phyloP scores from a whole-genome alignment of 2,797 vertebrate genomes.

The Mus spretus region DNA sequence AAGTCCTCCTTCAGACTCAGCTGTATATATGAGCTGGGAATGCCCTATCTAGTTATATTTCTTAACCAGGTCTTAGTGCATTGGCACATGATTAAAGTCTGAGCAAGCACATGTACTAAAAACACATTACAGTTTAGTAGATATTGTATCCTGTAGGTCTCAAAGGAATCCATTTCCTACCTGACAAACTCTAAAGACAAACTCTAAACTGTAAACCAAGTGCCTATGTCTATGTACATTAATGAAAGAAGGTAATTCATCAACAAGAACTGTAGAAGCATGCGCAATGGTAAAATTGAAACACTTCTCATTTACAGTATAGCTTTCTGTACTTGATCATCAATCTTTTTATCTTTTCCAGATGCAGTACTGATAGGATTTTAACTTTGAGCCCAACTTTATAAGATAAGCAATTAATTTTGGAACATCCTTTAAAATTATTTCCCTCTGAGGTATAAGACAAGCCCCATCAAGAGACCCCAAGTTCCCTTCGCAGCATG shows the following conservation, averaged over 20 bases:
- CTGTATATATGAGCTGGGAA: not conserved
- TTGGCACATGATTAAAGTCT: not conserved
- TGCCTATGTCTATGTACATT: not conserved
- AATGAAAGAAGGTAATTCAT: slow-evolving; percentile 48
- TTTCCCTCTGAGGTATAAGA: slow-evolving; percentile 75
- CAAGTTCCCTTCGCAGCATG: slow-evolving; percentile 76
- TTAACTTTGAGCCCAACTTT: slow-evolving; percentile 75
- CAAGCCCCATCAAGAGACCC: slow-evolving; percentile 68
- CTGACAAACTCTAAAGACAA: slow-evolving; percentile 25
- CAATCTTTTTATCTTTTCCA: slow-evolving; percentile 84
- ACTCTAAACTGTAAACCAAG: not conserved
- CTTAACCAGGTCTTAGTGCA: not conserved
- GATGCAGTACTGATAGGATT: slow-evolving; percentile 82
- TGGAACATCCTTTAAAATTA: slow-evolving; percentile 77
- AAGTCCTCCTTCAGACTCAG: not conserved
- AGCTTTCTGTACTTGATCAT: slow-evolving; percentile 72
- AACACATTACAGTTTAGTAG: slow-evolving; percentile 36
- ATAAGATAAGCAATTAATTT: slow-evolving; percentile 82
- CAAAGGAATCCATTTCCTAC: slow-evolving; percentile 21
- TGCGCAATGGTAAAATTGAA: slow-evolving; percentile 45
- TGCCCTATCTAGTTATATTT: not conserved
- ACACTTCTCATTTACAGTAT: slow-evolving; percentile 59
- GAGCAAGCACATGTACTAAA: not conserved
- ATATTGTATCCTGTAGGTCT: slow-evolving; percentile 17
- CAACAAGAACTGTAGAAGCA: slow-evolving; percentile 56